These are phyloP conservation scores for Mus minutoides DNA, from an alignment of 2,797 vertebrate species.

Conservation along the genomic window DNA sequence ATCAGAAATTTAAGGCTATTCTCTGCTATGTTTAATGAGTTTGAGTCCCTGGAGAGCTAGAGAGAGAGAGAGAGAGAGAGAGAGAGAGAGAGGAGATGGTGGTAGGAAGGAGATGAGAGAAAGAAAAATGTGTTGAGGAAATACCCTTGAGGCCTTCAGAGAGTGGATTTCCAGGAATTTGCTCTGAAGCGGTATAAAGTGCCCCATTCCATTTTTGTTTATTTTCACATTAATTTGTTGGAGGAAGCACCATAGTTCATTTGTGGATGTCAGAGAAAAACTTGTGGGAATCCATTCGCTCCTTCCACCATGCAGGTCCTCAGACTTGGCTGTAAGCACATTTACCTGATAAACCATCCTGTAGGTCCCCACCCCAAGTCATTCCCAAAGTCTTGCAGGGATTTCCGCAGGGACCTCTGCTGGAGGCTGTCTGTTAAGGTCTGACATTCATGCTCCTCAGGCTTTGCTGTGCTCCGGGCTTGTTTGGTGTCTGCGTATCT, in stretches of 20 bases:
- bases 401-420: background rate
- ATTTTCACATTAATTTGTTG: background rate
- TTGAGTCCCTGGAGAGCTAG: background rate
- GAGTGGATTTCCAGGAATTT: background rate
- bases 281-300: background rate
- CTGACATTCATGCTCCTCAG: background rate
- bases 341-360: background rate
- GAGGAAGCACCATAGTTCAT: background rate
- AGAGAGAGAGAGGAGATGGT: too few species aligned
- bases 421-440: background rate
- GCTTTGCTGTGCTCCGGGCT: background rate
- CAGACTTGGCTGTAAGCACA: background rate
- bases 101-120: background rate
- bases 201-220: background rate
- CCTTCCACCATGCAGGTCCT: too few species aligned
- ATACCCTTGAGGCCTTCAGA: background rate
- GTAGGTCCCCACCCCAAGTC: background rate
- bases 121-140: background rate
- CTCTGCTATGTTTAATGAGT: background rate
- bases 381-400: background rate
- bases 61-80: background rate
- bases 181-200: too few species aligned
- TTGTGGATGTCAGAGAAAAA: background rate
- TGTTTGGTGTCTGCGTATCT: background rate
- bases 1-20: background rate